Percentiles rank a stretch among this genome's conserved stretches.
phyloP scores from a whole-genome alignment of 2,888 invertebrate species.

The Meiosimyza decipiens region DNA sequence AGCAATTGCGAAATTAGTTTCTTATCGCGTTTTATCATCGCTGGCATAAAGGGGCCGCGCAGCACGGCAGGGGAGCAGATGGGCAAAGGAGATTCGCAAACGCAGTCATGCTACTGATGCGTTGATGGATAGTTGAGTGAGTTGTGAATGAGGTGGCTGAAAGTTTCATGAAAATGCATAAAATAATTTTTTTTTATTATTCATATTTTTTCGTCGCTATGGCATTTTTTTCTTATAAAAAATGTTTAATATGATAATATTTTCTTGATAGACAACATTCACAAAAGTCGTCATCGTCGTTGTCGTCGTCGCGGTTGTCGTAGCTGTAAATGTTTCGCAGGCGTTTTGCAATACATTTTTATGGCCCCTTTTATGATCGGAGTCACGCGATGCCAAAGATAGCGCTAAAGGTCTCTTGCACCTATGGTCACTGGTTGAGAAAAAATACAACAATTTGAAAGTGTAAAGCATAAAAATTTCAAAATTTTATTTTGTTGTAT shows the following conservation, averaged over 20 bases:
- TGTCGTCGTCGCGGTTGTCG: conserved; percentile 37
- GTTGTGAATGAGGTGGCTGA: conserved; percentile 37
- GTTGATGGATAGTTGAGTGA: conserved; percentile 59
- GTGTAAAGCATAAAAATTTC: too few relatives aligned
- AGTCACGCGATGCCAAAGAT: conserved; percentile 55
- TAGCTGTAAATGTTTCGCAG: conserved; percentile 54
- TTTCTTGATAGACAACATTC: conserved; percentile 32
- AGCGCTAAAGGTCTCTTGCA: not conserved
- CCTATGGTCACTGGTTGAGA: too few relatives aligned
- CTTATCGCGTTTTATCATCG: conserved; percentile 60
- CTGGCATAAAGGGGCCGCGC: not conserved
- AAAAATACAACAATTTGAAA: too few relatives aligned
- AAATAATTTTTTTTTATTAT: conserved; percentile 14
- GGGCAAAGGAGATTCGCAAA: conserved; percentile 36
- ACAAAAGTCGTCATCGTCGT: too few relatives aligned
- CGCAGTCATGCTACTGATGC: conserved; percentile 50
- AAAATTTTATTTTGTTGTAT: too few relatives aligned
- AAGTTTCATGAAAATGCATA: conserved; percentile 34
- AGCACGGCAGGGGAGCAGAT: too few relatives aligned
- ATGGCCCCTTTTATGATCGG: conserved; percentile 53
- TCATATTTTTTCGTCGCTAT: not conserved
- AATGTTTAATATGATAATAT: conserved; percentile 57
- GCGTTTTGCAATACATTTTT: conserved; percentile 59
- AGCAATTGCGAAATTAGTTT: conserved; percentile 62
- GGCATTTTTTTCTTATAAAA: conserved; percentile 60